phyloP scores from a whole-genome alignment of 2,113 vertebrate genomes.

The Malurus melanocephalus region DNA sequence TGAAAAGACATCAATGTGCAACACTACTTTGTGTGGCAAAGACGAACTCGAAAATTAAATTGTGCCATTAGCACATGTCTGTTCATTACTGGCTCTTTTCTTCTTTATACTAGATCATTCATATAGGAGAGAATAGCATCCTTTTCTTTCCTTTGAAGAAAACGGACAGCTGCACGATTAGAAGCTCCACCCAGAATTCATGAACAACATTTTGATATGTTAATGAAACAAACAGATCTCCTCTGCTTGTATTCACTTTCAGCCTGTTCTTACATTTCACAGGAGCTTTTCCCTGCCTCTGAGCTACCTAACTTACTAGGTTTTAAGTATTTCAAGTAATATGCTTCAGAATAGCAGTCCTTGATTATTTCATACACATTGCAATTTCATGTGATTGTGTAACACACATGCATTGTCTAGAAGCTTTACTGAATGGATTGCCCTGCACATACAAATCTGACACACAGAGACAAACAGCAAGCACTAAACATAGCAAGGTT shows the following conservation, averaged over 20 bases:
- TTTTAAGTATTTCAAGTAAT: neutral
- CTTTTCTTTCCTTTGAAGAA: neutral
- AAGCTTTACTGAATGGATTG: neutral
- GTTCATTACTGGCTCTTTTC: neutral
- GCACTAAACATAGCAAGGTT: neutral
- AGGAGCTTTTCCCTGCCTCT: neutral
- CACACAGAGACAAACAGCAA: neutral
- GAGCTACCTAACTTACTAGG: neutral
- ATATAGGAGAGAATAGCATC: neutral
- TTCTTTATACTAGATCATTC: neutral
- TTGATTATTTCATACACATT: neutral
- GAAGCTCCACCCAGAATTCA: neutral
- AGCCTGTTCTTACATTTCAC: neutral
- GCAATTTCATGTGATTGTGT: neutral
- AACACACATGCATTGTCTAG: rapidly evolving
- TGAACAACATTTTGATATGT: neutral
- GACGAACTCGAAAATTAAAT: neutral
- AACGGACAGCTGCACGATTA: neutral
- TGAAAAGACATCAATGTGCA: neutral
- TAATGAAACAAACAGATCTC: neutral
- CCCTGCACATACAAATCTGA: neutral
- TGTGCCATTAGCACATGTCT: neutral
- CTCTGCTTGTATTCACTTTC: neutral
- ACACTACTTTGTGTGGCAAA: neutral
- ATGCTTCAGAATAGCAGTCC: neutral